Evolutionary conservation across 2,888 invertebrate species (phyloP), one percentile per base, ranked within the genome.

Genomic region (Deilephila elpenor): DNA sequence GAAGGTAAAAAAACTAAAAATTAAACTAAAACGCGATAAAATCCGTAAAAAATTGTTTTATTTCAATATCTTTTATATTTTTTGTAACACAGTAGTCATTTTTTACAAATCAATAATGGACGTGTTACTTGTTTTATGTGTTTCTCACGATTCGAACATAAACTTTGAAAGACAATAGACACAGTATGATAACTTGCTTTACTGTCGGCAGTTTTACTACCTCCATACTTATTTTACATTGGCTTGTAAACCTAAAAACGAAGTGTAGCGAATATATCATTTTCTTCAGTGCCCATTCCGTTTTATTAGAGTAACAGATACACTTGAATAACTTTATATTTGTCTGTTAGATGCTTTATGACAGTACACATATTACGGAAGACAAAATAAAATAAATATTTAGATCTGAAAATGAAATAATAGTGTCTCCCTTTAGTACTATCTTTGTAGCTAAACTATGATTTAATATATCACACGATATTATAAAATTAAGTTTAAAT

Each of bases 201-300:
- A 67, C 6, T 64, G 64, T 59, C 7, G 20, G 34, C 61, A 61
- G n/a, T 71, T 61, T 56, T 72, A 71, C 6, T 29, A 34, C 32
- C 14, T 59, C 8, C n/a, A 37, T 59, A 67, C 37, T 37, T 59
- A 64, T 53, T 64, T 59, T 37, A 14, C 25, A 67, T 29, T 59
- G 56, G 0, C 56, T 59, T 72, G 72, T 72, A 64, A 72, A 72
- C 72, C 72, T 72, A 59, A 72, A 72, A 72, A 61, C 37, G 8
- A 34, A 44, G 34, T 56, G 67, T 59, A 25, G 20, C 51, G 56
- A 53, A 56, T 44, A 44, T 44, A 44, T 56, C 56, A n/a, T 56
- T 56, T 56, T 56, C n/a, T 60, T 29, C 60, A 60, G 29, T 60
- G 17, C 14, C 60, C 25, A 29, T 14, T 25, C 25, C 8, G 5